Evolutionary conservation across 2,888 invertebrate species (phyloP).

Genomic region (Lasioglossum villosulum): DNA sequence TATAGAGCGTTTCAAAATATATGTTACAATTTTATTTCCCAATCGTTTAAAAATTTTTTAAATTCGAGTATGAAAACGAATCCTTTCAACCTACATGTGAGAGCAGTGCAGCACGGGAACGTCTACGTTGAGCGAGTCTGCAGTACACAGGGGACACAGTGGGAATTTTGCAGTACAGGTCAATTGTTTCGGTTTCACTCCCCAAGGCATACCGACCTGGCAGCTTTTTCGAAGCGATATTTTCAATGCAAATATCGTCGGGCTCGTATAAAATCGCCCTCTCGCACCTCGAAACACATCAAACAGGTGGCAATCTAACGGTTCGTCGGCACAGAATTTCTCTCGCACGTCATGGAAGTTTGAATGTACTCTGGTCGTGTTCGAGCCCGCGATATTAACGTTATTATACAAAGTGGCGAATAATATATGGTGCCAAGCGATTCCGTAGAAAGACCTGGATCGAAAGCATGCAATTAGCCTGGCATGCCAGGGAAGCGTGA

Average conservation of each 20-base stretch:
- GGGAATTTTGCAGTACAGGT: neutral
- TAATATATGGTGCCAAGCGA: neutral
- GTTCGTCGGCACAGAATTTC: constrained; percentile 59
- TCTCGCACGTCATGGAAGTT: constrained; percentile 26
- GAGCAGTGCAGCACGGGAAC: neutral
- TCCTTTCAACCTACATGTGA: neutral
- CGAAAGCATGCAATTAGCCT: constrained; percentile 8
- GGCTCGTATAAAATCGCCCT: constrained; percentile 20
- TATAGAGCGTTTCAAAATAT: neutral
- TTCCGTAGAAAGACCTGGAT: neutral
- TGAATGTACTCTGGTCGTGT: constrained; percentile 11
- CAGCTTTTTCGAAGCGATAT: neutral
- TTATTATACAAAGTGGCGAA: constrained; percentile 19
- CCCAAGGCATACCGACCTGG: neutral
- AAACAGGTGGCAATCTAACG: constrained; percentile 60
- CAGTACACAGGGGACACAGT: neutral
- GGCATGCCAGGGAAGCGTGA: neutral
- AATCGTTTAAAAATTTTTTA: too few species aligned
- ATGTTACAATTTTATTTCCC: neutral
- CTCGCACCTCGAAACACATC: constrained; percentile 27
- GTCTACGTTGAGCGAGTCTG: neutral
- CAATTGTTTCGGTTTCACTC: constrained; percentile 21
- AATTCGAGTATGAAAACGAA: neutral
- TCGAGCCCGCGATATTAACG: constrained; percentile 28
- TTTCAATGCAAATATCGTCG: constrained; percentile 21